Evolutionary conservation across 2,888 invertebrate genomes (phyloP), one percentile per base, ranked within the genome.

Genomic region (Balanococcus diminutus): DNA sequence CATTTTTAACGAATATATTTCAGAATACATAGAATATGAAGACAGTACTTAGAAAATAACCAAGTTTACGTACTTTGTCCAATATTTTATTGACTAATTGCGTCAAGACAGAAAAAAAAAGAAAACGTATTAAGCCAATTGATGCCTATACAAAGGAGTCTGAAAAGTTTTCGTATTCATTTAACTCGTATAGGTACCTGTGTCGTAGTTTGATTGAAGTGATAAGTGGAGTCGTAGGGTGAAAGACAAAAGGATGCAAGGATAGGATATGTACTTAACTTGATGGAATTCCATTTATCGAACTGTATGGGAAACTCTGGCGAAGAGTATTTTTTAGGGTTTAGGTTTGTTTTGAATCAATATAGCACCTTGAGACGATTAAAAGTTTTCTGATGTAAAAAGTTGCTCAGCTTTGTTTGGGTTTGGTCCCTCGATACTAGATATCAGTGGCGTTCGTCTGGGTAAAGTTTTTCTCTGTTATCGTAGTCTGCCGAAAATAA

Each of bases 401-500:
- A 61, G 61, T 61, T 61, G 25, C 9, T 25, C 61, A 25, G 61
- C 22, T 61, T 61, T 61, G 61, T 61, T 61, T 61, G 61, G 61
- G 61, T 61, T 25, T 9, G 25, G 61, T 61, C 61, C 61, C 61
- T 61, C 25, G 61, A 61, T 61, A 61, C 61, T 8, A 61, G 61
- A 61, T 61, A 61, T 61, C 14, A 25, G 61, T 11, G 61, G 22
- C 25, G 25, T 32, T 72, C 72, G 72, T 72, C 28, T 31, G 25
- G n/a, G 16, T 14, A n/a, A 72, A 72, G 32, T 32, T 31, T 72
- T 72, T 72, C n/a, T 14, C 72, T 6, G 72, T 14, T 72, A 72
- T 72, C 32, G 72, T 32, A 72, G 32, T 31, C 72, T 72, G 72
- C 31, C 25, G 72, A 72, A 72, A 72, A 72, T 72, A 72, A 72